A percentile compares a stretch with the other conserved stretches of the same genome.
phyloP scores from a whole-genome alignment of 1,140 invertebrate species.

The Drosophila punjabiensis region DNA sequence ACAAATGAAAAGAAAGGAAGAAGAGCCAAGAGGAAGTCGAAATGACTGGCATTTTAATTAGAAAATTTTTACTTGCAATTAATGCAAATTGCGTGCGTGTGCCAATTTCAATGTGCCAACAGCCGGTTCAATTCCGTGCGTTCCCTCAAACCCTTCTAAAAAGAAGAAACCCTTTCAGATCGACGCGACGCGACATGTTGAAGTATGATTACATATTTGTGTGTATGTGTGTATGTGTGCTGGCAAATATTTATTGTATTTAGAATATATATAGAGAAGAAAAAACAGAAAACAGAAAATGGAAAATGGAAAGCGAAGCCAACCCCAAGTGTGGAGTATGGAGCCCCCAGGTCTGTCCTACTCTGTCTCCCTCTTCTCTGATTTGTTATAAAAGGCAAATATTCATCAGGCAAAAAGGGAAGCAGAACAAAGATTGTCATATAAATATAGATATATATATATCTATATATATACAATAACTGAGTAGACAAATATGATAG shows the following conservation, averaged over 20 bases:
- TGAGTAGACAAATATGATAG: constrained; percentile 55
- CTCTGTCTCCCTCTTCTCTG: constrained; percentile 18
- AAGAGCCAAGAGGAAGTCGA: constrained; percentile 8
- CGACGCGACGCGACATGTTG: constrained; percentile 47
- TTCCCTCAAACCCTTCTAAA: neutral
- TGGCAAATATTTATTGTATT: constrained; percentile 80
- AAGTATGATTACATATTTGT: constrained; percentile 80
- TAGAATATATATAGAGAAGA: constrained; percentile 36
- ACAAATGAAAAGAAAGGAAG: constrained; percentile 8
- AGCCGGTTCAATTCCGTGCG: constrained; percentile 59
- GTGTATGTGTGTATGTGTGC: constrained; percentile 9
- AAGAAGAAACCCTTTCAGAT: constrained; percentile 56
- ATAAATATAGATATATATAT: constrained; percentile 38
- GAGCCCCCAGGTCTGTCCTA: constrained; percentile 21
- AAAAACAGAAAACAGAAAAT: constrained; percentile 17
- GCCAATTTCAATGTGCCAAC: constrained; percentile 72
- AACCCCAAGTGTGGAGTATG: neutral
- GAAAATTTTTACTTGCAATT: constrained; percentile 84
- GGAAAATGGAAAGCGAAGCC: neutral
- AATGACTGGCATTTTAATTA: constrained; percentile 84
- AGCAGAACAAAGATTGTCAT: constrained; percentile 30
- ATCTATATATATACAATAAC: constrained; percentile 19
- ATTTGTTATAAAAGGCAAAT: constrained; percentile 81
- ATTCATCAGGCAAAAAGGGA: constrained; percentile 71
- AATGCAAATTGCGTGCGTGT: constrained; percentile 84